Evolutionary conservation across 2,888 invertebrate genomes (phyloP), one percentile per base, ranked within the genome.

Genomic region (Aspidiotus rigidus): DNA sequence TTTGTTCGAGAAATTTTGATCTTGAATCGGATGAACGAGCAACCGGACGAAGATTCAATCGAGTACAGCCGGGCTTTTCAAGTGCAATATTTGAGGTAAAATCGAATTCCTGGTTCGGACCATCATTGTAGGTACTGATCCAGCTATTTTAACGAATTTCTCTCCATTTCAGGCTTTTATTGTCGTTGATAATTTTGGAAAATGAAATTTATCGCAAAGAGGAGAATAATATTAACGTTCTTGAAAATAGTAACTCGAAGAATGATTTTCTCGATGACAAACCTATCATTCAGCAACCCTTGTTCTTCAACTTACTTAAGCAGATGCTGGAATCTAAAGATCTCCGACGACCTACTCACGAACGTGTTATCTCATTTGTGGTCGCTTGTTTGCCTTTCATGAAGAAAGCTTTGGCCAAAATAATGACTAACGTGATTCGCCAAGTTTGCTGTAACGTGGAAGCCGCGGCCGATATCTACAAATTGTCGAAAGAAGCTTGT

Each of bases 381-480:
- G 88, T 89, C 1, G 85, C 87, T 39, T 86, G 90, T 67, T 79
- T 93, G 54, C 92, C 90, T 10, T 91, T 88, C 77, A 85, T 91
- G 77, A 87, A 86, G 55, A 84, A 86, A 59, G 86, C 89, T 10
- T 79, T 92, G 13, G 86, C 89, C 17, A 86, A 87, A 73, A 85
- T 91, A 69, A 86, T 89, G 0, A 85, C 89, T 61, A 86, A 86
- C 73, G 87, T 90, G 1, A 86, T 90, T 56, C 87, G 88, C 74
- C 90, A 91, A 76, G 79, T 93, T 64, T 89, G 89, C 77, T 82
- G 82, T 72, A 91, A 92, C 76, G 81, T 93, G 62, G 90, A 91
- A 77, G 82, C 83, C 57, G 77, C 85, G 42, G 81, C 85, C 0
- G 72, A 74, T 41, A 72, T 73, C 9, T 74, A 73, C 64, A 60